These are phyloP conservation scores for Ciona savignyi DNA, from an alignment of 23 tunicate genomes.

Conservation along the genomic window DNA sequence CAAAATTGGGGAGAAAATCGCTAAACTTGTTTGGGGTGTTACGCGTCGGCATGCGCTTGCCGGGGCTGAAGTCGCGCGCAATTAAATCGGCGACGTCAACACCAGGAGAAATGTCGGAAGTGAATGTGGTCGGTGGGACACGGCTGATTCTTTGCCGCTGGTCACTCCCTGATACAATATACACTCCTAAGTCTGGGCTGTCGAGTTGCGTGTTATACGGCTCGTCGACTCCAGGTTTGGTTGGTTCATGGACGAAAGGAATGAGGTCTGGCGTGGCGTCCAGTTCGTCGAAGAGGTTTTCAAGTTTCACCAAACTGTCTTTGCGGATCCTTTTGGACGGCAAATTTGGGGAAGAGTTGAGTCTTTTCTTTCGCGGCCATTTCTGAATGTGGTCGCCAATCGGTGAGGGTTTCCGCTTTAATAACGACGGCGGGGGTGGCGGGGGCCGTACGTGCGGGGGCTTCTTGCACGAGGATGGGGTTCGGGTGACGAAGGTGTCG, in stretches of 20 bases:
- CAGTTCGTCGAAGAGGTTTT: neutral
- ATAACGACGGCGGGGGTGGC: neutral
- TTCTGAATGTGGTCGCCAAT: slow-evolving; percentile 53
- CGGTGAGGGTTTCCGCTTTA: slow-evolving; percentile 35
- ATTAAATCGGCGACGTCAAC: neutral
- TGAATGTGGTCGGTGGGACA: neutral
- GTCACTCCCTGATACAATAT: slow-evolving; percentile 13
- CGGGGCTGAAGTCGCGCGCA: neutral
- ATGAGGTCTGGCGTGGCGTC: neutral
- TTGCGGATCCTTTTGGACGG: neutral
- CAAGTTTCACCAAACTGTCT: neutral
- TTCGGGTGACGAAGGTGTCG: slow-evolving; percentile 41
- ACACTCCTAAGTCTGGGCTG: slow-evolving; percentile 21
- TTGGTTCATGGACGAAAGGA: neutral
- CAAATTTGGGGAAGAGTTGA: slow-evolving; percentile 11
- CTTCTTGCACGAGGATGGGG: slow-evolving; percentile 30
- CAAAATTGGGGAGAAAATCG: neutral
- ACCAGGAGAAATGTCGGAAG: neutral
- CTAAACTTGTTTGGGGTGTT: neutral
- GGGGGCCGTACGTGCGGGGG: neutral
- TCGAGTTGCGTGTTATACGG: neutral
- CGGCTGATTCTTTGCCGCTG: slow-evolving; percentile 5
- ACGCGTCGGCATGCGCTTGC: neutral
- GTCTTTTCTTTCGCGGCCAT: slow-evolving; percentile 63
- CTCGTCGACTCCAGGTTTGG: neutral